Conservation (phyloP, 2,888 invertebrate genomes). For the Drosophila anomalata region DNA sequence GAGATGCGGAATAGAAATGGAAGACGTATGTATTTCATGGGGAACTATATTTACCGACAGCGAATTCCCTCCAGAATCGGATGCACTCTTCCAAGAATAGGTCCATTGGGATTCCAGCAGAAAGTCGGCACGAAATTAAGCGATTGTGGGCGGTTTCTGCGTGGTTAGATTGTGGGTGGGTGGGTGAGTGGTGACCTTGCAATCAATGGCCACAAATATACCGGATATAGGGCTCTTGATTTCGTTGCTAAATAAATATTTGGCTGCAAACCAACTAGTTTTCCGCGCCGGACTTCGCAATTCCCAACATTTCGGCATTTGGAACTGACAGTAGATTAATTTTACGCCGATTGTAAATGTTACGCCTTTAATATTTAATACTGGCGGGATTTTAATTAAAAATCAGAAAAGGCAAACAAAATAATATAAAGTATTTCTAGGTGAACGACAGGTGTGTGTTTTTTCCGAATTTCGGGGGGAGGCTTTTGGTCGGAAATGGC, state of each 20-base stretch:
- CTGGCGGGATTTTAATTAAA: not conserved
- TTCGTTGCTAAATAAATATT: not conserved
- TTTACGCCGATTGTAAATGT: not conserved
- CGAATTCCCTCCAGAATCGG: not conserved
- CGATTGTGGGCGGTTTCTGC: not conserved
- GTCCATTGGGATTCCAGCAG: not conserved
- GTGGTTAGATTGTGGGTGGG: not conserved
- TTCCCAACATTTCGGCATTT: not conserved
- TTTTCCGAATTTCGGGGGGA: not conserved
- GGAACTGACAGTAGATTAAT: not conserved
- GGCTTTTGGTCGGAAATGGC: not conserved
- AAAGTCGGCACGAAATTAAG: not conserved
- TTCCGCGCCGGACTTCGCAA: not conserved
- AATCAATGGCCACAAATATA: conserved; percentile 1
- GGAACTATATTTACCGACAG: not conserved
- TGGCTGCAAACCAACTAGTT: not conserved
- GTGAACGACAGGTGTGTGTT: not conserved
- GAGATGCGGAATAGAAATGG: not conserved
- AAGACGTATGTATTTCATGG: not conserved
- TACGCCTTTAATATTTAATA: not conserved
- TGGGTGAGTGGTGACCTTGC: not conserved
- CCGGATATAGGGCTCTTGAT: not conserved
- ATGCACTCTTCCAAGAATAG: not conserved
- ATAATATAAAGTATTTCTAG: not conserved
- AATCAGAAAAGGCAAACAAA: not conserved